phyloP scores from a whole-genome alignment of 2,113 vertebrate species.

The Oreochromis spilurus region DNA sequence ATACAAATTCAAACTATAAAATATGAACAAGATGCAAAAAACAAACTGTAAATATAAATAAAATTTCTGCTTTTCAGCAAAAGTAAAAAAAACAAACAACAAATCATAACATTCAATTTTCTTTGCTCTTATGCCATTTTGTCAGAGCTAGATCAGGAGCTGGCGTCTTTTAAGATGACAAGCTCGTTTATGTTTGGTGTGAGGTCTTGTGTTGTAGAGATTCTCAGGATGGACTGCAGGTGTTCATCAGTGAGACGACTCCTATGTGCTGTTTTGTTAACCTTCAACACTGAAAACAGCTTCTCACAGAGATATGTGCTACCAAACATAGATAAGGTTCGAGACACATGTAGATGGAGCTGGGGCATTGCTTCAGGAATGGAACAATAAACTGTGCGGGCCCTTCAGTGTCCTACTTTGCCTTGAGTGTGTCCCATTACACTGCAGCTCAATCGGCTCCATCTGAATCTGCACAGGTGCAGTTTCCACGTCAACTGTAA shows the following conservation, averaged over 20 bases:
- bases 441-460: not conserved
- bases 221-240: not conserved
- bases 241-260: not conserved
- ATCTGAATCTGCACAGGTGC: not conserved
- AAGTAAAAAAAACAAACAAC: fast-evolving
- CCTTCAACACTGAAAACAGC: not conserved
- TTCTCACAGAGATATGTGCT: not conserved
- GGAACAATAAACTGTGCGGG: not conserved
- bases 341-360: not conserved
- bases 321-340: not conserved
- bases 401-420: not conserved
- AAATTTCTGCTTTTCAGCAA: not conserved
- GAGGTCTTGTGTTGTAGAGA: not conserved
- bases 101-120: not conserved
- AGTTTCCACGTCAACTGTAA: not conserved
- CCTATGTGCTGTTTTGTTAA: not conserved
- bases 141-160: not conserved
- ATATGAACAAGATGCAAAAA: not conserved
- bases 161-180: not conserved
- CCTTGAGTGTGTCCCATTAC: not conserved
- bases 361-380: not conserved
- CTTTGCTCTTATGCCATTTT: not conserved
- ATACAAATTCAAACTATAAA: not conserved
- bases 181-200: not conserved
- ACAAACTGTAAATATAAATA: not conserved